phyloP scores from a whole-genome alignment of 1,140 invertebrate species.

The Neuroterus valhalla region DNA sequence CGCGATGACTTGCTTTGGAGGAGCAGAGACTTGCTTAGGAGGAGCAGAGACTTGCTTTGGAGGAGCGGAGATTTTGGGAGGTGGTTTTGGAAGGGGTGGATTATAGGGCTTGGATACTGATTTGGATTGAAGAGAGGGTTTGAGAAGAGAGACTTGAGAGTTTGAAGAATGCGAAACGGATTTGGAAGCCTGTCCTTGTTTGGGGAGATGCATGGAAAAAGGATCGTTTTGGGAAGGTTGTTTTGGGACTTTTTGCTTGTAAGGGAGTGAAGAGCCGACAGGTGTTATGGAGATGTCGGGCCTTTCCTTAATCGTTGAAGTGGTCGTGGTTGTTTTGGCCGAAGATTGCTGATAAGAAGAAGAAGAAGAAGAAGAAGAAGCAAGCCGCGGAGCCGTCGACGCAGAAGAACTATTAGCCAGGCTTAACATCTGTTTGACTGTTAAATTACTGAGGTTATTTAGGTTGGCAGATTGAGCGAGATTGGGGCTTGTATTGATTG shows the following conservation, averaged over 20 bases:
- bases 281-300: constrained; percentile 71
- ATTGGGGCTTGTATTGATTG: constrained; percentile 39
- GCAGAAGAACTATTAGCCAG: constrained; percentile 45
- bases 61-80: constrained; percentile 37
- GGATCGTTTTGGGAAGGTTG: neutral
- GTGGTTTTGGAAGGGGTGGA: constrained; percentile 43
- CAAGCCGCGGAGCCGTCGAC: constrained; percentile 38
- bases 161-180: no score
- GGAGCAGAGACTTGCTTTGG: constrained; percentile 51
- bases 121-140: constrained; percentile 32
- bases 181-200: no score
- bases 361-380: constrained; percentile 39
- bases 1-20: constrained; percentile 57
- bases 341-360: constrained; percentile 44
- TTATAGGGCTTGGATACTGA: constrained; percentile 45
- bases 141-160: neutral
- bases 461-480: constrained; percentile 47
- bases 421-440: constrained; percentile 59
- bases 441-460: constrained; percentile 48
- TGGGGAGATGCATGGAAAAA: neutral
- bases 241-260: constrained; percentile 54
- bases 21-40: neutral
- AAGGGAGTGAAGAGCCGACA: constrained; percentile 52
- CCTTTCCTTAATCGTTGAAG: constrained; percentile 59
- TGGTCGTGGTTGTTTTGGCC: constrained; percentile 36